Evolutionary conservation across 1,140 invertebrate species (phyloP).

Genomic region (Ylistrum balloti): DNA sequence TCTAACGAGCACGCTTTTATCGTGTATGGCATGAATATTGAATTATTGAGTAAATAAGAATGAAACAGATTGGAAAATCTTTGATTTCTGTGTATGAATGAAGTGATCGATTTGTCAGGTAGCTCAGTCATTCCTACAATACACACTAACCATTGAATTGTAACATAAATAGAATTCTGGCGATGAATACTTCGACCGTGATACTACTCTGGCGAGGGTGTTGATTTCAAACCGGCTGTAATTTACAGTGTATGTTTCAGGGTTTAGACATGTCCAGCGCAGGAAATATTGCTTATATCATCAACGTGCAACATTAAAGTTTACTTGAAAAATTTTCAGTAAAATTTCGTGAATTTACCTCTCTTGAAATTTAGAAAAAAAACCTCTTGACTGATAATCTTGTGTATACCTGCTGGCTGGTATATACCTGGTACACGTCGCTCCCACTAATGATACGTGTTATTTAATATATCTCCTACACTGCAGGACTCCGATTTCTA

Average conservation of each 20-base stretch:
- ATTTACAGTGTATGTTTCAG: neutral
- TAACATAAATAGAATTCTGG: constrained; percentile 14
- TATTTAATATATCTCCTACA: neutral
- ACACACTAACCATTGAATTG: neutral
- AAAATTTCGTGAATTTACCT: neutral
- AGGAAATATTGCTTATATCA: too few relatives aligned
- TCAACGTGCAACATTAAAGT: too few relatives aligned
- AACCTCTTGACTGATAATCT: too few relatives aligned
- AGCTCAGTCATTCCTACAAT: neutral
- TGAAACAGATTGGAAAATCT: constrained; percentile 9
- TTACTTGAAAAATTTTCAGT: neutral
- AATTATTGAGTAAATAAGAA: neutral
- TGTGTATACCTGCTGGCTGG: too few relatives aligned
- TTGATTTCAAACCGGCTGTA: neutral
- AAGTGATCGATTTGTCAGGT: neutral
- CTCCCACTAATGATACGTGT: neutral
- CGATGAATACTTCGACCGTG: neutral
- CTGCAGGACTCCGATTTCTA: neutral
- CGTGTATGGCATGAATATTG: neutral
- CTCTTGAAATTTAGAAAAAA: too few relatives aligned
- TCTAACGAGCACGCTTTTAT: neutral
- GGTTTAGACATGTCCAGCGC: neutral
- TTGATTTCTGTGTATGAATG: constrained; percentile 23
- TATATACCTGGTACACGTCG: neutral
- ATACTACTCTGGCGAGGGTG: neutral